Evolutionary conservation across 2,797 vertebrate species (phyloP).

Genomic region (Aphelocoma californica): DNA sequence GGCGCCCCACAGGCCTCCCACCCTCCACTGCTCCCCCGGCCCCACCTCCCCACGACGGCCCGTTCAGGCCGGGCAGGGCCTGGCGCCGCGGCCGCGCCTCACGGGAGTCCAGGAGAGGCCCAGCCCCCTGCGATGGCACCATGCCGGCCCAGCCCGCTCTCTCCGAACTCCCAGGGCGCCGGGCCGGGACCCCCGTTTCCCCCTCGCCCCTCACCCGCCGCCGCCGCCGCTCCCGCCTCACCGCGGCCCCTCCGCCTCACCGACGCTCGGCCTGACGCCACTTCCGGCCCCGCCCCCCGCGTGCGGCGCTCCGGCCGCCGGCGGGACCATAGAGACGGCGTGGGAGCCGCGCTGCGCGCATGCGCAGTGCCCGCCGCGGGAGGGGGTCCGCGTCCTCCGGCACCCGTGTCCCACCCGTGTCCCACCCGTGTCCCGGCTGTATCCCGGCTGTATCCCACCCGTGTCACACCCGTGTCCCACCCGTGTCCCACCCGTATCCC

Average conservation of each 20-base stretch:
- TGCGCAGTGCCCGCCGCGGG: not conserved
- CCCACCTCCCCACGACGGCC: not conserved
- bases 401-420: not conserved
- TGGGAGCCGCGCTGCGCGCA: rapidly evolving
- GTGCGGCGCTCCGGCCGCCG: not conserved
- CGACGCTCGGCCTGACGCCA: not conserved
- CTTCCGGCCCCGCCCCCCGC: not conserved
- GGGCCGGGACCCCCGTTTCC: rapidly evolving
- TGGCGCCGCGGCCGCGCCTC: not conserved
- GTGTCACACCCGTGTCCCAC: too few species aligned
- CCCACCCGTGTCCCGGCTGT: not conserved
- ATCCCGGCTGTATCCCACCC: too few species aligned
- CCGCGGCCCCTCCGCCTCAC: not conserved
- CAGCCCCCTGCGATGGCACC: rapidly evolving
- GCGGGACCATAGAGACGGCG: not conserved
- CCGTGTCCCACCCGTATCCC: too few species aligned
- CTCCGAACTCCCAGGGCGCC: too few species aligned
- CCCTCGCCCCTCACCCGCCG: not conserved
- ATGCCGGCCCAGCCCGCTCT: not conserved
- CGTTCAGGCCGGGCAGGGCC: not conserved
- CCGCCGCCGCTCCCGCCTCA: not conserved
- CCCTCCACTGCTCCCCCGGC: not conserved
- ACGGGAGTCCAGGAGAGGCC: not conserved
- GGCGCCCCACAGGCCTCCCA: not conserved
- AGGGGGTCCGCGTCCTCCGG: rapidly evolving